Base-by-base conservation (phyloP, 1,140 invertebrate species). In the Drosophila watanabei region DNA sequence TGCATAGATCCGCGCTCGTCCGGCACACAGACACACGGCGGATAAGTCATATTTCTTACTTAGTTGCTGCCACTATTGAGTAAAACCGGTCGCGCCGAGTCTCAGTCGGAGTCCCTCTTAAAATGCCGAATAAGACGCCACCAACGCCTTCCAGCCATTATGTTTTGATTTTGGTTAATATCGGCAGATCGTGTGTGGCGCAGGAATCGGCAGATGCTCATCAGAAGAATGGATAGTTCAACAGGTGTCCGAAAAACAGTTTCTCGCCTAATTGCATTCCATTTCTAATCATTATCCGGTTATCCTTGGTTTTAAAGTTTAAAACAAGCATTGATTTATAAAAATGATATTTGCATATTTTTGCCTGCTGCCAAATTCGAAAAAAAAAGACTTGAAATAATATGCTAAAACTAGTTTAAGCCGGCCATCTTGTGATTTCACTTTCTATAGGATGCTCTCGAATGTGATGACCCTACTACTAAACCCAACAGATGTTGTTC, bases 1-100 rank as follows among this genome's bases (percentile, higher is more conserved):
- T 90, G 85, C 85, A 89, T 79, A 82, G 82, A 81, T 73, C 65
- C 46, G 57, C 62, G 49, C 52, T 41, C 33, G 63, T 39, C 49
- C 51, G 33, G 49, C 68, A 54, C 48, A 46, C 64, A 69, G 18
- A 56, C 63, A 69, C 39, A 56, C 63, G 54, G 43, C 45, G 56
- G 45, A 24, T 79, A 68, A 54, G 63, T 78, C 75, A 70, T 70
- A 77, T 78, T 78, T 70, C 54, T 58, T 70, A 39, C 54, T 56
- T 70, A 61, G 75, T 77, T 33, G 52, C 48, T 46, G 60, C 52
- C 68, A 65, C 73, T 76, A 76, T 32, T 71, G 71, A 73, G 72
- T 62, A 61, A 76, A 76, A 77, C 75, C 75, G 75, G 75, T 77
- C 75, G 45, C 39, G 30, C 16, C 54, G 70, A 52, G 33, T 54